Percentiles rank a stretch among this genome's conserved stretches.
Conservation (phyloP, 1,140 invertebrate species). For the Sycophaga agraensis region DNA sequence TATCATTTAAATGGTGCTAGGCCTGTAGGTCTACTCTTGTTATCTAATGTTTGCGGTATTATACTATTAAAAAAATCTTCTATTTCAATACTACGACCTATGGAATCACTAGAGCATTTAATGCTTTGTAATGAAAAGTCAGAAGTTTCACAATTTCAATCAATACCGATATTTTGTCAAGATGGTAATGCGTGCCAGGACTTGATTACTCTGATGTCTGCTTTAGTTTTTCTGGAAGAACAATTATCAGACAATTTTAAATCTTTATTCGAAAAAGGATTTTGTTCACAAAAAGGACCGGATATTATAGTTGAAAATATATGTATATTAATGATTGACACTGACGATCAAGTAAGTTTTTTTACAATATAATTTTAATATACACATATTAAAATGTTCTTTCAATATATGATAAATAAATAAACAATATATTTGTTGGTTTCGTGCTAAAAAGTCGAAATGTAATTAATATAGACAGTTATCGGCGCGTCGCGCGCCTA, state of each 20-base stretch:
- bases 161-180: constrained; percentile 44
- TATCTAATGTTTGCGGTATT: constrained; percentile 61
- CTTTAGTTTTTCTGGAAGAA: constrained; percentile 61
- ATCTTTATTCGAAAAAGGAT: constrained; percentile 63
- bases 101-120: constrained; percentile 74
- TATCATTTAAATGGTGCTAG: constrained; percentile 77
- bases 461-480: too few species aligned
- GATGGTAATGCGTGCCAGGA: constrained; percentile 57
- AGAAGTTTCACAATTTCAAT: constrained; percentile 38
- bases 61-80: constrained; percentile 61
- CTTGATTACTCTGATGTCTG: constrained; percentile 60
- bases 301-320: constrained; percentile 59
- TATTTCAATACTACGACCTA: constrained; percentile 71
- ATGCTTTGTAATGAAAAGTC: constrained; percentile 64
- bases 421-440: too few species aligned
- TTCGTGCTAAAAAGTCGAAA: too few species aligned
- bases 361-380: too few species aligned
- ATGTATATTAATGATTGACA: constrained; percentile 47
- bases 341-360: constrained; percentile 49
- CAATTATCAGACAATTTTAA: constrained; percentile 62
- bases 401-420: too few species aligned
- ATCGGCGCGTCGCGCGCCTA: too few species aligned
- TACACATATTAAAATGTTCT: too few species aligned
- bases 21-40: constrained; percentile 67
- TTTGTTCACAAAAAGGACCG: constrained; percentile 62